These are phyloP conservation scores for Hippocampus guttulatus DNA, from an alignment of 2,113 vertebrate genomes.

Conservation along the genomic window DNA sequence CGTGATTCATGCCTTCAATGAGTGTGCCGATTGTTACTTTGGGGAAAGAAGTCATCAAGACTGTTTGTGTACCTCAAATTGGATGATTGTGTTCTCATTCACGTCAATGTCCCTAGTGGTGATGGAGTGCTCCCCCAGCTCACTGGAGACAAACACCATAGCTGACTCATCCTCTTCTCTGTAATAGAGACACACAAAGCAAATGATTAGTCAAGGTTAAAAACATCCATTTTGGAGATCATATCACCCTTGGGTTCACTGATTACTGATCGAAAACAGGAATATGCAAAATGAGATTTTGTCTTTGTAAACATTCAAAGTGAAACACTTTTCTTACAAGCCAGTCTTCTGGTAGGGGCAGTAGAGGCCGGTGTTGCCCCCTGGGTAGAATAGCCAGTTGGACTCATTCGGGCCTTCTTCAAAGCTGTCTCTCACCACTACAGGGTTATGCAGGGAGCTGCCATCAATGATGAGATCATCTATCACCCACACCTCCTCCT, in stretches of 20 bases:
- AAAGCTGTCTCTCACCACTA: constrained; percentile 87
- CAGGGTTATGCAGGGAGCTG: constrained; percentile 82
- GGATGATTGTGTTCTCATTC: constrained; percentile 94
- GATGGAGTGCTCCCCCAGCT: constrained; percentile 93
- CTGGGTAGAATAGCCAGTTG: constrained; percentile 96
- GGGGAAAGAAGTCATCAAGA: constrained; percentile 8
- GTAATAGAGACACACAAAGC: constrained; percentile 22
- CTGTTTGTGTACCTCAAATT: constrained; percentile 86
- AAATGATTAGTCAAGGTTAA: constrained; percentile 14
- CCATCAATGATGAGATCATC: constrained; percentile 96
- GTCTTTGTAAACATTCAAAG: constrained; percentile 10
- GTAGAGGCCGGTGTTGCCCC: constrained; percentile 93
- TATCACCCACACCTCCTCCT: constrained; percentile 97
- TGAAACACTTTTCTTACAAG: constrained; percentile 75
- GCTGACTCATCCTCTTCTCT: constrained; percentile 95
- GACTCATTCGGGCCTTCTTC: constrained; percentile 87
- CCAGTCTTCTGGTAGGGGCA: constrained; percentile 92
- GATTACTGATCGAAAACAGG: neutral
- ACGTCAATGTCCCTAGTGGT: constrained; percentile 91
- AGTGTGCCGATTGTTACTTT: constrained; percentile 5
- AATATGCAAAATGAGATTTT: neutral
- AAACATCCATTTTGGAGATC: constrained; percentile 8
- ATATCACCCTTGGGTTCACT: constrained; percentile 6
- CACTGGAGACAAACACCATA: constrained; percentile 97
- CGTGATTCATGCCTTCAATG: neutral